Conservation (phyloP, 35 echinoderm and acorn worm species). For the Patiria miniata region DNA sequence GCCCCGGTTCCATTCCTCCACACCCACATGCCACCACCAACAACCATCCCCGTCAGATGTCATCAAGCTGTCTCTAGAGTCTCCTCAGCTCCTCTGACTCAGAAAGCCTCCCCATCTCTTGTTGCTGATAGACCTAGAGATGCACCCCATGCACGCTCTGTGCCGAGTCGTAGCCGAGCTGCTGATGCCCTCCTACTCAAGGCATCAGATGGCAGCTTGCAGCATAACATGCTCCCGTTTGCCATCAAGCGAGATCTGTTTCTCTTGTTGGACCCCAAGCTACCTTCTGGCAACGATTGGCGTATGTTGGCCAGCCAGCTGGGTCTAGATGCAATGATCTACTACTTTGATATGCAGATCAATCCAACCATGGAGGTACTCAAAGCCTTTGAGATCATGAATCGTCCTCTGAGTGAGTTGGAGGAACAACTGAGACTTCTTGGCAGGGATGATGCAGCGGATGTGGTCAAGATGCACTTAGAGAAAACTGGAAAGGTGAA, state of each 20-base stretch:
- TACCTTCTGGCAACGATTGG: constrained; percentile 64
- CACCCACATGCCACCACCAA: background rate
- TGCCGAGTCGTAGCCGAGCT: background rate
- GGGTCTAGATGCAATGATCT: constrained; percentile 61
- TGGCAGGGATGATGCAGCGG: constrained; percentile 52
- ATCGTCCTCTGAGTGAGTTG: constrained; percentile 42
- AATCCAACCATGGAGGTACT: constrained; percentile 71
- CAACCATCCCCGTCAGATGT: background rate
- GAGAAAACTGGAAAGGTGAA: background rate
- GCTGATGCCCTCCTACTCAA: background rate
- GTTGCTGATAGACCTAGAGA: background rate
- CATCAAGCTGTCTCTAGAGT: background rate
- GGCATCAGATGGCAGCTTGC: background rate
- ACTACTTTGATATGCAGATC: constrained; percentile 33
- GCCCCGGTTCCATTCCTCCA: background rate
- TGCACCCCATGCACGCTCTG: background rate
- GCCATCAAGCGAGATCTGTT: constrained; percentile 61
- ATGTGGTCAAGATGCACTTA: constrained; percentile 33
- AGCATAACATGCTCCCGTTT: constrained; percentile 38
- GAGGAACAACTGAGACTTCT: constrained; percentile 67
- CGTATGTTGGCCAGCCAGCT: constrained; percentile 69
- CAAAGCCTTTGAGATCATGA: constrained; percentile 65
- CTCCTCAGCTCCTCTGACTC: background rate
- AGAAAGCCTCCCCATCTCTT: background rate
- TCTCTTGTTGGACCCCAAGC: constrained; percentile 37